Base-by-base conservation (phyloP, 1,140 invertebrate species). In the Calliphora vicina region DNA sequence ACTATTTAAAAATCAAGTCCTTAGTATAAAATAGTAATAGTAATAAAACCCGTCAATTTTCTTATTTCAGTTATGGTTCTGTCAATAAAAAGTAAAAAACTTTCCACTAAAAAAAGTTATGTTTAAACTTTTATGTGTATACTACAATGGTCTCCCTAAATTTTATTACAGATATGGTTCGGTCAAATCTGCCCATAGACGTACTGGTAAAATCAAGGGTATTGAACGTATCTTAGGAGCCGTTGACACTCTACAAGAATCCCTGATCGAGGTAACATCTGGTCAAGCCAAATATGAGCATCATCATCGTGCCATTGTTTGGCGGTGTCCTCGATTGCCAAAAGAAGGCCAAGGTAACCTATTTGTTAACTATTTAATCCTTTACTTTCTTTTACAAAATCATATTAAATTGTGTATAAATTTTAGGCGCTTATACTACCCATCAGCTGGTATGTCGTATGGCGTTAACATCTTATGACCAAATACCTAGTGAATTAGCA, bases 241-340 rank as follows among this genome's bases (percentile, higher is more conserved):
- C 1, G 95, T 98, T 61, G 97, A 98, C 83, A 96, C 95, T 9
- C 91, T 97, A 81, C 97, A 98, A 87, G 95, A 97, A 84, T 97
- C 97, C 84, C 92, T 99, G 2, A 99, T 99, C 91, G 99, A 99
- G 91, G 97, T 98, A 0, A 98, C 98, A 12, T 98, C 97, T 1
- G 99, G 99, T 0, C 96, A 97, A 90, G 99, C 99, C 15, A 99
- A 99, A 92, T 99, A 99, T 91, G 99, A 99, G 91, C 98, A 99
- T 92, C 97, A 99, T 86, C 98, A 99, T 91, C 93, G 96, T 76
- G 94, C 98, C 81, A 97, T 99, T 83, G 98, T 99, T 3, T 99
- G 99, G 99, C 94, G 99, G 86, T 99, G 99, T 93, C 95, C 97
- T 13, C 93, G 97, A 83, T 93, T 99, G 85, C 98, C 98, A 50